Conservation (phyloP, 2,797 vertebrate species). For the Phyllotis vaccarum region DNA sequence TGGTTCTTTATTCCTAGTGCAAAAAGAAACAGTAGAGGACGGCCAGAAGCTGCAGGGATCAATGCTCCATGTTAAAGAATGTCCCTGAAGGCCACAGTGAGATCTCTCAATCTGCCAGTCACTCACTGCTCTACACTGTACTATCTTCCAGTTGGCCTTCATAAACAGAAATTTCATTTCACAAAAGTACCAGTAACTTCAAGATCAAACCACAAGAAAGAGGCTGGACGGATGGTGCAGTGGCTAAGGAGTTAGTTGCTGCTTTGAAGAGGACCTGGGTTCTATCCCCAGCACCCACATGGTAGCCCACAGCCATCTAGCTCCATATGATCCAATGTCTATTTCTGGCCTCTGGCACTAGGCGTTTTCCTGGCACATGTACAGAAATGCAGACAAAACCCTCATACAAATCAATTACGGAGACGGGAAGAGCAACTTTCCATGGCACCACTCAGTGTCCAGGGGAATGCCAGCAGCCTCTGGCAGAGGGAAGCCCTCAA, state of each 20-base stretch:
- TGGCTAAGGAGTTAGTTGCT: not conserved
- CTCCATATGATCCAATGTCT: not conserved
- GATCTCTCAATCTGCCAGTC: not conserved
- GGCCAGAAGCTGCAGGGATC: not conserved
- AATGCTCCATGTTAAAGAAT: not conserved
- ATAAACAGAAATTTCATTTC: conserved; percentile 36
- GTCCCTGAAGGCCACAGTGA: conserved; percentile 16
- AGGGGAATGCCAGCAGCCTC: not conserved
- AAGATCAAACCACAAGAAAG: not conserved
- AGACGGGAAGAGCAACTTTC: not conserved
- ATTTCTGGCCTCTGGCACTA: not conserved
- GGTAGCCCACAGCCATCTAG: not conserved
- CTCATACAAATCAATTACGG: not conserved
- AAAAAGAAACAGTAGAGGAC: not conserved
- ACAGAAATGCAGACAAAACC: not conserved
- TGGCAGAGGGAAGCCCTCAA: not conserved
- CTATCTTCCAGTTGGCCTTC: not conserved
- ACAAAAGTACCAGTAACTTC: not conserved
- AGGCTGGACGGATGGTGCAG: not conserved
- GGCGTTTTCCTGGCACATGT: not conserved
- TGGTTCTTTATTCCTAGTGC: not conserved
- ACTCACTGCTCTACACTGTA: not conserved
- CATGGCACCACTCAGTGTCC: not conserved
- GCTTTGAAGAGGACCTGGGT: not conserved
- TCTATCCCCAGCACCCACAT: not conserved